phyloP scores from a whole-genome alignment of 1,140 invertebrate species.

The Lasaia peninsularis region DNA sequence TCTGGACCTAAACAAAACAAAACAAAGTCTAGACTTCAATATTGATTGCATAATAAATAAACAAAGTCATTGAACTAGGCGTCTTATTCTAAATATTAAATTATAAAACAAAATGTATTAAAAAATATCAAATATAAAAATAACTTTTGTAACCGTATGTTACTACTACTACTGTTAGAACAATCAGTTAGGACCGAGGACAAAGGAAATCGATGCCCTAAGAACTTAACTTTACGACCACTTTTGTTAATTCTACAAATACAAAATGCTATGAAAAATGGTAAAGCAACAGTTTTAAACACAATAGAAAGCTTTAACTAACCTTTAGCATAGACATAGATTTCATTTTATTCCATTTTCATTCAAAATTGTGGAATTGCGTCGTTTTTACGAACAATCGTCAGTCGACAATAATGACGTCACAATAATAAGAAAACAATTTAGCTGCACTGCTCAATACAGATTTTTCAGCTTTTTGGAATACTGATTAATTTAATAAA shows the following conservation, averaged over 20 bases:
- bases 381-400: slow-evolving; percentile 60
- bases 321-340: slow-evolving; percentile 69
- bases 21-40: slow-evolving; percentile 33
- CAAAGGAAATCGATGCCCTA: slow-evolving; percentile 71
- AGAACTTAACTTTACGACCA: slow-evolving; percentile 27
- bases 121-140: not conserved
- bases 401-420: slow-evolving; percentile 75
- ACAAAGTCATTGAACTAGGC: slow-evolving; percentile 27
- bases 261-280: not conserved
- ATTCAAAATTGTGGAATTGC: slow-evolving; percentile 68
- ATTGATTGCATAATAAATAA: slow-evolving; percentile 40
- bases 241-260: slow-evolving; percentile 10
- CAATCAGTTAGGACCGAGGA: slow-evolving; percentile 43
- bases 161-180: not conserved
- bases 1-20: slow-evolving; percentile 35
- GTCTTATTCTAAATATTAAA: not conserved
- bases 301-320: slow-evolving; percentile 31
- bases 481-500: slow-evolving; percentile 47
- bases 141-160: slow-evolving; percentile 4
- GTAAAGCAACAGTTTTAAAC: not conserved
- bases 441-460: slow-evolving; percentile 36
- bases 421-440: slow-evolving; percentile 57
- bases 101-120: not conserved
- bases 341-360: slow-evolving; percentile 74
- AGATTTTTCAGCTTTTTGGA: slow-evolving; percentile 12